A percentile compares a stretch with the other conserved stretches of the same genome.
These are phyloP conservation scores for Acropternis orthonyx DNA, from an alignment of 2,797 vertebrate species.

Conservation along the genomic window DNA sequence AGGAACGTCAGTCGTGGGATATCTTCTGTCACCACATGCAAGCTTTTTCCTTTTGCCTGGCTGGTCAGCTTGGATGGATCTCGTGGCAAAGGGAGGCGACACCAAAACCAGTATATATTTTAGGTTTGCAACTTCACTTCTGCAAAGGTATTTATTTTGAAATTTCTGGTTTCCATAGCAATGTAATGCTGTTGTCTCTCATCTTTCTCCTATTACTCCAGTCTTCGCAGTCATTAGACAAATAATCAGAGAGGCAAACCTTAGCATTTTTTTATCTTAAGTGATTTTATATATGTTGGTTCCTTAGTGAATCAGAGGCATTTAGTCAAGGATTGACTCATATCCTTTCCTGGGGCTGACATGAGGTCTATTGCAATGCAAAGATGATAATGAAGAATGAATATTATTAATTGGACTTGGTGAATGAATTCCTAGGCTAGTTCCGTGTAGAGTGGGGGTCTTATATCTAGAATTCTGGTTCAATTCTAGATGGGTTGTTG, in stretches of 20 bases:
- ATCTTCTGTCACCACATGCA: background rate
- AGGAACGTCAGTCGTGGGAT: background rate
- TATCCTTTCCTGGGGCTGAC: background rate
- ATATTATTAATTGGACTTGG: conserved; percentile 1
- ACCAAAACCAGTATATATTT: background rate
- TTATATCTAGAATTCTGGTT: background rate
- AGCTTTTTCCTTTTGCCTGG: background rate
- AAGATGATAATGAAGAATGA: conserved; percentile 3
- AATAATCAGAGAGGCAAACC: conserved; percentile 52
- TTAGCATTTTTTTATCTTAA: conserved; percentile 37
- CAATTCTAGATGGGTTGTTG: background rate
- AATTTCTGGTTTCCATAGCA: conserved; percentile 71
- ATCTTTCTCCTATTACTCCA: conserved; percentile 46
- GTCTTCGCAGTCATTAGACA: conserved; percentile 56
- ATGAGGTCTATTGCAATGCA: background rate
- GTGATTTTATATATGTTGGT: conserved; percentile 40
- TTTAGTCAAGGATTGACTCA: conserved; percentile 56
- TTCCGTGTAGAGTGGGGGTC: conserved; percentile 18
- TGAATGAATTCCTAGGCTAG: conserved; percentile 9
- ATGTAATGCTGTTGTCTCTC: conserved; percentile 56
- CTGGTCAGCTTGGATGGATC: background rate
- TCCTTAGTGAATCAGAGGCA: conserved; percentile 45
- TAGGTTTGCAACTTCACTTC: conserved; percentile 32
- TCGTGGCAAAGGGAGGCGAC: background rate
- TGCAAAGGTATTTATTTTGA: conserved; percentile 70